phyloP scores from a whole-genome alignment of 53 echinoderm and acorn worm genomes.

The Hippasteria phrygiana region DNA sequence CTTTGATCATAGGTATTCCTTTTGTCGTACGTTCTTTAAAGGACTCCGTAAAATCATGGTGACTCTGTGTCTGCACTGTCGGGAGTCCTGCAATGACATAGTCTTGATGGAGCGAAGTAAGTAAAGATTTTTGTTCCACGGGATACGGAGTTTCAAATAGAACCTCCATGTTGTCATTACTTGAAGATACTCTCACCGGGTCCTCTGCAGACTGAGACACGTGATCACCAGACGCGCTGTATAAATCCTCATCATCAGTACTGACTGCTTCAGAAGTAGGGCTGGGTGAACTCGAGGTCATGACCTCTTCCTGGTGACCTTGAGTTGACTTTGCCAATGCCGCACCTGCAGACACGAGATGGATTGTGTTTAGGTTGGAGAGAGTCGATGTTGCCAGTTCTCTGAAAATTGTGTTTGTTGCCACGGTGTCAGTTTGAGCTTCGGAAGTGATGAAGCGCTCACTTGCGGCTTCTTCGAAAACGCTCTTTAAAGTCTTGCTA shows the following conservation, averaged over 20 bases:
- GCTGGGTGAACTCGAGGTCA: not conserved
- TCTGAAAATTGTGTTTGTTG: slow-evolving; percentile 7
- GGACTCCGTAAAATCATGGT: not conserved
- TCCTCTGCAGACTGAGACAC: not conserved
- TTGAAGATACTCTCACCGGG: not conserved
- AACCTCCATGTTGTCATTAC: not conserved
- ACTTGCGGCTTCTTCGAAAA: not conserved
- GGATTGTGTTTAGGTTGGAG: not conserved
- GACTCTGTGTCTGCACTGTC: not conserved
- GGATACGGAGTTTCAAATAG: not conserved
- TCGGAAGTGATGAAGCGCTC: not conserved
- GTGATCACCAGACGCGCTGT: not conserved
- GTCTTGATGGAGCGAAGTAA: not conserved
- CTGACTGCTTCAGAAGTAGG: not conserved
- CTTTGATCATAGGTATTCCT: not conserved
- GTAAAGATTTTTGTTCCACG: not conserved
- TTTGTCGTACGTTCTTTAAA: not conserved
- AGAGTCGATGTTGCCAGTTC: not conserved
- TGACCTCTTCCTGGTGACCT: not conserved
- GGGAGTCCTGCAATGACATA: not conserved
- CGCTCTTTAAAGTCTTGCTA: not conserved
- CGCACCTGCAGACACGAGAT: not conserved
- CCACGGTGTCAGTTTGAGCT: not conserved
- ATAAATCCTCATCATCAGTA: not conserved
- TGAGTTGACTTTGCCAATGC: not conserved